phyloP scores from a whole-genome alignment of 2,888 invertebrate genomes.

The Unio delphinus region DNA sequence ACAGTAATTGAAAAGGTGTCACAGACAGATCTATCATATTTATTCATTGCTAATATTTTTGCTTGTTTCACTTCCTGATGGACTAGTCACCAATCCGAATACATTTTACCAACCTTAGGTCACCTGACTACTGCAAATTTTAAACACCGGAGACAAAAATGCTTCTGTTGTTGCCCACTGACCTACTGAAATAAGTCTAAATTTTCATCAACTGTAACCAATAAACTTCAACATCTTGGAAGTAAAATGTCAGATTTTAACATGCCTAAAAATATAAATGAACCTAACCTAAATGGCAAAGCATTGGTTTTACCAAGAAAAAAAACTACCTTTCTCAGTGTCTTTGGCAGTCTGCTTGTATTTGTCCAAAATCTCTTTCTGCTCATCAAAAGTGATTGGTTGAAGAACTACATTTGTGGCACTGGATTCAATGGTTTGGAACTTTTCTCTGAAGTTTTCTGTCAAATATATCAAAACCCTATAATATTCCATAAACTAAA shows the following conservation, averaged over 20 bases:
- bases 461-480: conserved; percentile 1
- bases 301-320: too few relatives aligned
- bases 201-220: neutral
- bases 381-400: conserved; percentile 16
- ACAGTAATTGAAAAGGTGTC: too few relatives aligned
- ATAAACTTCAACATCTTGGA: neutral
- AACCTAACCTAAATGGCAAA: neutral
- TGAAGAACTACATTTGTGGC: conserved; percentile 37
- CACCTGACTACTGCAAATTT: too few relatives aligned
- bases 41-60: too few relatives aligned
- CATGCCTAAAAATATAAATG: neutral
- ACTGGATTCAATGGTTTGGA: conserved; percentile 36
- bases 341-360: conserved; percentile 1
- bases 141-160: too few relatives aligned
- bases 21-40: too few relatives aligned
- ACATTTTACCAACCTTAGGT: too few relatives aligned
- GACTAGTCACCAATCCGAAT: too few relatives aligned
- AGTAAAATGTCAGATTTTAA: neutral
- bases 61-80: too few relatives aligned
- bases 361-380: conserved; percentile 10
- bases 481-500: too few relatives aligned
- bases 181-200: too few relatives aligned
- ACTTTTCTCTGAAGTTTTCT: conserved; percentile 38
- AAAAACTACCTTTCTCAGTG: neutral
- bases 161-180: too few relatives aligned